phyloP scores from a whole-genome alignment of 2,113 vertebrate genomes.

The Synodontis membranacea region DNA sequence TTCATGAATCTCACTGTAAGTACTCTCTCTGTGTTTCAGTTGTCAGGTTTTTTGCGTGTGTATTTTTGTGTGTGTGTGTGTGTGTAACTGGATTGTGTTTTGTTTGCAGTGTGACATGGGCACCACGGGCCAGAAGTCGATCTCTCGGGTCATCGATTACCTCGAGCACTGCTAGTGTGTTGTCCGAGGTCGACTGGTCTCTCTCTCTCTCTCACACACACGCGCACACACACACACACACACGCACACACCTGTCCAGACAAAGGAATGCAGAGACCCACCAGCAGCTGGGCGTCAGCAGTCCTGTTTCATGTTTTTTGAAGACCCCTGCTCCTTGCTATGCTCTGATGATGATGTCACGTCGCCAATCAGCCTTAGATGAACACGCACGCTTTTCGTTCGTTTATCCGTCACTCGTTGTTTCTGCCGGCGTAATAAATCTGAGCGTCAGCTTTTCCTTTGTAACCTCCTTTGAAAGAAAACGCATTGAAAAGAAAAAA shows the following conservation, averaged over 20 bases:
- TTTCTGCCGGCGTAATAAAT: neutral
- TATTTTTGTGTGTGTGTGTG: conserved; percentile 2
- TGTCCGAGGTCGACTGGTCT: neutral
- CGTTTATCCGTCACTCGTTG: neutral
- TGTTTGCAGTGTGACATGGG: conserved; percentile 88
- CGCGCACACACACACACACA: conserved; percentile 2
- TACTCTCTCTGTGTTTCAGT: conserved; percentile 29
- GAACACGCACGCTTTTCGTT: neutral
- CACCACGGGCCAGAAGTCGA: conserved; percentile 96
- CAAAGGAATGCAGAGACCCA: neutral
- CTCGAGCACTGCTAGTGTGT: conserved; percentile 94
- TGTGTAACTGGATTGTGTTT: conserved; percentile 1
- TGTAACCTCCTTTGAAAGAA: too few relatives aligned
- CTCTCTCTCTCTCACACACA: conserved; percentile 23
- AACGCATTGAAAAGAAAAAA: too few relatives aligned
- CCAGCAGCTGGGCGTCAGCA: neutral
- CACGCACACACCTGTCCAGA: neutral
- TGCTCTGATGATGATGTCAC: conserved; percentile 11
- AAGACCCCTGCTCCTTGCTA: neutral
- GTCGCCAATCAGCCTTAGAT: neutral
- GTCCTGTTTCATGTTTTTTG: neutral
- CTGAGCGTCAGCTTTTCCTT: neutral
- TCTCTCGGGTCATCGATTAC: conserved; percentile 97
- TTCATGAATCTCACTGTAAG: conserved; percentile 99
- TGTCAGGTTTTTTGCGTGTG: neutral